Evolutionary conservation across 2,888 invertebrate genomes (phyloP).

Genomic region (Ectemnius cavifrons): DNA sequence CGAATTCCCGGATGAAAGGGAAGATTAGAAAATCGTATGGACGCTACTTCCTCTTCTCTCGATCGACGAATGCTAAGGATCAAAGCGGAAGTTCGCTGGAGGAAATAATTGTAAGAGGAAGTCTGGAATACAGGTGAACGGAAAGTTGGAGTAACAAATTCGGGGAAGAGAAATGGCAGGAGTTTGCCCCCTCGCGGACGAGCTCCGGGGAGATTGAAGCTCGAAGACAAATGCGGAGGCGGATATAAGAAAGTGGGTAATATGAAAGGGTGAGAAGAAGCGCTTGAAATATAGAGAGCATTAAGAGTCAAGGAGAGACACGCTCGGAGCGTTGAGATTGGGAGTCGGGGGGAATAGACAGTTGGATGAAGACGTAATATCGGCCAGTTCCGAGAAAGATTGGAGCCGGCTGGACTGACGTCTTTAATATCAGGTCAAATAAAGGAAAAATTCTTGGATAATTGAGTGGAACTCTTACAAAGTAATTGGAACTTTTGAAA

Average conservation of each 20-base stretch:
- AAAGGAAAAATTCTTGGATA: background rate
- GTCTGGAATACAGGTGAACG: too few species aligned
- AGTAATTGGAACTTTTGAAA: background rate
- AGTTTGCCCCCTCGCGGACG: too few species aligned
- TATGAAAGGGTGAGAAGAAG: slow-evolving; percentile 20
- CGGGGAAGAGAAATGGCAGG: too few species aligned
- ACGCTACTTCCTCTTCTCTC: too few species aligned
- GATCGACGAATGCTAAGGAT: too few species aligned
- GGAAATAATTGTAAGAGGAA: too few species aligned
- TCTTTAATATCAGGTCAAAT: background rate
- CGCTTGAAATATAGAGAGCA: slow-evolving; percentile 3
- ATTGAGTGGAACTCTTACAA: background rate
- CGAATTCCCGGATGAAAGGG: background rate
- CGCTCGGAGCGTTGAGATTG: background rate
- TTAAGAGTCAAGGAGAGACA: background rate
- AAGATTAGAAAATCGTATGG: background rate
- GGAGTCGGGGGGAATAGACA: background rate
- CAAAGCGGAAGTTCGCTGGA: too few species aligned
- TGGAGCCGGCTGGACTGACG: background rate
- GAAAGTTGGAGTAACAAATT: too few species aligned
- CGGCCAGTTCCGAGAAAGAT: background rate
- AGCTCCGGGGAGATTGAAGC: too few species aligned
- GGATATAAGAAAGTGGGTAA: slow-evolving; percentile 1
- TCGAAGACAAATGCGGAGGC: too few species aligned
- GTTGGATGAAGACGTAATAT: background rate